Evolutionary conservation across 2,113 vertebrate species (phyloP).

Genomic region (Grus americana): DNA sequence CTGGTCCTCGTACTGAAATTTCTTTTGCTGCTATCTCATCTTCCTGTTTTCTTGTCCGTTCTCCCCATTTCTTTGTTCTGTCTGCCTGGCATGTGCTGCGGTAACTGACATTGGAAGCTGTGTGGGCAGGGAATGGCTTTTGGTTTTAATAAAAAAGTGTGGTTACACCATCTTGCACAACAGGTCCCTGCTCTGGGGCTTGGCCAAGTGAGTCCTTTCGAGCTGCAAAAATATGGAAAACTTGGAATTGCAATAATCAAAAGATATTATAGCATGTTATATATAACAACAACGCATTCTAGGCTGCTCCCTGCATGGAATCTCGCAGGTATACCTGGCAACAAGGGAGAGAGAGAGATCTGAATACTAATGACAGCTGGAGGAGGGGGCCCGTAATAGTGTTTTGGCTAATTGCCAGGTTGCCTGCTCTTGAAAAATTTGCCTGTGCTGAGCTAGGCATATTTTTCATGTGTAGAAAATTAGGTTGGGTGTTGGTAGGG

Average conservation of each 20-base stretch:
- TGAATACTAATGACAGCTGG: slow-evolving; percentile 24
- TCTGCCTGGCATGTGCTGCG: not conserved
- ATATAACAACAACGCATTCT: not conserved
- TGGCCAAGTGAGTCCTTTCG: not conserved
- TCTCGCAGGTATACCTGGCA: slow-evolving; percentile 31
- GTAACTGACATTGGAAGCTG: not conserved
- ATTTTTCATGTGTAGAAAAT: slow-evolving; percentile 18
- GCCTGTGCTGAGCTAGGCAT: slow-evolving; percentile 17
- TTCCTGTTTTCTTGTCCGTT: not conserved
- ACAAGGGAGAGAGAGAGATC: slow-evolving; percentile 1
- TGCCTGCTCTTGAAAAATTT: slow-evolving; percentile 39
- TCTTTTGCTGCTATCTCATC: not conserved
- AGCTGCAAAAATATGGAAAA: not conserved
- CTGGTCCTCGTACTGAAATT: not conserved
- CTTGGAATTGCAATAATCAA: not conserved
- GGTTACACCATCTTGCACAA: slow-evolving; percentile 18
- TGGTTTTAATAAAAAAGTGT: not conserved
- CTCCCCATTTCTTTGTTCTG: not conserved
- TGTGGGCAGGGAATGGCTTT: not conserved
- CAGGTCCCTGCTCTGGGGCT: not conserved
- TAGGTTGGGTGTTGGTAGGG: not conserved
- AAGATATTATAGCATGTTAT: not conserved
- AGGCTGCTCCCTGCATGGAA: not conserved
- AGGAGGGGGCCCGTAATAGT: not conserved
- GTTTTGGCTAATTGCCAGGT: slow-evolving; percentile 48